Evolutionary conservation across 2,797 vertebrate genomes (phyloP).

Genomic region (Rhinichthys osculus): DNA sequence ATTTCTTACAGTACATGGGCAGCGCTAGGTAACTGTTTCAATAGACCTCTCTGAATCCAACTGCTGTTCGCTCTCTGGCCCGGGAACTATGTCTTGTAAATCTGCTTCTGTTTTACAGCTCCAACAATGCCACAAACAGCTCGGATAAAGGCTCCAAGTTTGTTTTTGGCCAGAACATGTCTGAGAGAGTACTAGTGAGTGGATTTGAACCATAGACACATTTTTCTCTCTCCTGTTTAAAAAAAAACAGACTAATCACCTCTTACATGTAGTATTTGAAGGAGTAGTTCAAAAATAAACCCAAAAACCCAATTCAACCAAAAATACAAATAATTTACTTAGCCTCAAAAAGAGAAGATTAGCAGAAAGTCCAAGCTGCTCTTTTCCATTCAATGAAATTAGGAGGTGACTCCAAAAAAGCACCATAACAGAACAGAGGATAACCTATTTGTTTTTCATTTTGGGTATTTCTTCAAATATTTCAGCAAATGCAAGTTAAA

Average conservation of each 20-base stretch:
- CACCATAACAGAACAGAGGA: not conserved
- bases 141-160: slow-evolving; percentile 91
- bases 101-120: slow-evolving; percentile 72
- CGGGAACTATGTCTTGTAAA: slow-evolving; percentile 26
- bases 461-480: not conserved
- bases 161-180: slow-evolving; percentile 99
- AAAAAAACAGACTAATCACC: not conserved
- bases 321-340: not conserved
- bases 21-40: slow-evolving; percentile 84
- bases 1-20: slow-evolving; percentile 97
- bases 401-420: not conserved
- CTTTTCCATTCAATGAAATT: not conserved
- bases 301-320: too few relatives aligned
- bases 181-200: slow-evolving; percentile 95
- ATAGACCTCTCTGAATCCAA: not conserved
- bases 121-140: slow-evolving; percentile 88
- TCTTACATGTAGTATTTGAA: not conserved
- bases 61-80: slow-evolving; percentile 9
- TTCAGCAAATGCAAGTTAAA: not conserved
- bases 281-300: too few relatives aligned
- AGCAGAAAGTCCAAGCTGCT: not conserved
- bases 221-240: not conserved
- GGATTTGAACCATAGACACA: not conserved
- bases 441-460: not conserved
- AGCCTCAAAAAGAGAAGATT: not conserved